A percentile compares a stretch with the other conserved stretches of the same genome.
Evolutionary conservation across 2,797 vertebrate species (phyloP).

Genomic region (Lophius americanus): DNA sequence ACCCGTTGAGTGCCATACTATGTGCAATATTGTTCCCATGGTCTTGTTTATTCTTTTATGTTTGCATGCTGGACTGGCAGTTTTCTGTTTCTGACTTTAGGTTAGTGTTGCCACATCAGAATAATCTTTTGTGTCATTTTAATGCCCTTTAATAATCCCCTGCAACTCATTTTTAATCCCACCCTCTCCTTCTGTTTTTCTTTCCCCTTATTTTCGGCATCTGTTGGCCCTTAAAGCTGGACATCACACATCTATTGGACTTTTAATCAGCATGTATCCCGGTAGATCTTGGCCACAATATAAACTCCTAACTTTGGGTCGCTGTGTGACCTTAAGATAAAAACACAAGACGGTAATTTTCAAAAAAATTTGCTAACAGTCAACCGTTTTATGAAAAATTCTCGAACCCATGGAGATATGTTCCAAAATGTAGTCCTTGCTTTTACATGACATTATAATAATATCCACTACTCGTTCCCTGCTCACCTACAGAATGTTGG

Average conservation of each 20-base stretch:
- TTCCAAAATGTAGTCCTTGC: background rate
- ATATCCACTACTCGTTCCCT: background rate
- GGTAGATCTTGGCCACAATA: no score
- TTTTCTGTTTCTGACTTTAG: conserved; percentile 60
- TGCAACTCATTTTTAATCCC: conserved; percentile 76
- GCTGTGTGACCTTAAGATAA: background rate
- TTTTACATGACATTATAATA: no score
- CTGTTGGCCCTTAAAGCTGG: conserved; percentile 61
- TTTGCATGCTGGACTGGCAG: conserved; percentile 44
- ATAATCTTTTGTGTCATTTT: conserved; percentile 82
- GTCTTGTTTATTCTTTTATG: conserved; percentile 56
- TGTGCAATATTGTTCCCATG: conserved; percentile 12
- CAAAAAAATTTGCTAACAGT: no score
- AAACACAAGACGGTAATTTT: background rate
- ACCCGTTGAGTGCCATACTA: conserved; percentile 8
- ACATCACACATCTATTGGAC: conserved; percentile 47
- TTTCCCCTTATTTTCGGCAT: conserved; percentile 65
- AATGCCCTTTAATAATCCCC: conserved; percentile 79
- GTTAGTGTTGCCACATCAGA: conserved; percentile 53
- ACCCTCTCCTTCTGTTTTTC: conserved; percentile 75
- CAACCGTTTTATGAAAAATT: background rate
- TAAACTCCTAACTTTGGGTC: background rate
- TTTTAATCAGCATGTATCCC: conserved; percentile 30
- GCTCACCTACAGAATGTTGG: background rate
- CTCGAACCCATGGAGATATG: background rate